phyloP scores from a whole-genome alignment of 1,140 invertebrate genomes.

The Argopecten irradians region DNA sequence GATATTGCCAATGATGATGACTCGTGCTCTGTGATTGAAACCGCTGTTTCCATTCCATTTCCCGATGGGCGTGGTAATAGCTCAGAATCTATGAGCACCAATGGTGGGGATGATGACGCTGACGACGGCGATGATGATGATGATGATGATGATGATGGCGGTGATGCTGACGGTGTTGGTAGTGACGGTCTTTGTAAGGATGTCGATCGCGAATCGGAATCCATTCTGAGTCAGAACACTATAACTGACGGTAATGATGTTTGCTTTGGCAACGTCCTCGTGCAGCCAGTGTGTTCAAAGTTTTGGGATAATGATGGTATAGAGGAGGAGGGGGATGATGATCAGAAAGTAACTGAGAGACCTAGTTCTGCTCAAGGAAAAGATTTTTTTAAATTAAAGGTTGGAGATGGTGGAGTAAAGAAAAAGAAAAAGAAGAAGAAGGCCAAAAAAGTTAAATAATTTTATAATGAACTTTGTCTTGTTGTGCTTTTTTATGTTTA shows the following conservation, averaged over 20 bases:
- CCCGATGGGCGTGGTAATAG: too few relatives aligned
- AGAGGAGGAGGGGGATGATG: not conserved
- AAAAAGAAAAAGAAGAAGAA: not conserved
- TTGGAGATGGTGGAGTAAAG: not conserved
- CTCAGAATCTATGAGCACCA: too few relatives aligned
- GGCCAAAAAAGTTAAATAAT: not conserved
- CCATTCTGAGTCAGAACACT: too few relatives aligned
- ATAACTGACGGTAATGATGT: not conserved
- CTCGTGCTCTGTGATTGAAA: too few relatives aligned
- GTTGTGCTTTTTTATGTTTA: not conserved
- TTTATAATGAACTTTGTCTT: not conserved
- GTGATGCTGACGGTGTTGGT: not conserved
- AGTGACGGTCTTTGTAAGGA: not conserved
- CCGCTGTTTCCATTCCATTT: too few relatives aligned
- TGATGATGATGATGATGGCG: not conserved
- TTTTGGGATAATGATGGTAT: not conserved
- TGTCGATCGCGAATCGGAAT: not conserved
- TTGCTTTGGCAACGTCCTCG: not conserved
- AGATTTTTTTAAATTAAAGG: too few relatives aligned
- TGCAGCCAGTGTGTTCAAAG: not conserved
- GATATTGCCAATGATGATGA: too few relatives aligned
- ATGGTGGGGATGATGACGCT: too few relatives aligned
- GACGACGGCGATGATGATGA: too few relatives aligned
- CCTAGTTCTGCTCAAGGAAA: not conserved
- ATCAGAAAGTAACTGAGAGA: not conserved